Evolutionary conservation across 2,797 vertebrate genomes (phyloP).

Genomic region (Scyliorhinus canicula): DNA sequence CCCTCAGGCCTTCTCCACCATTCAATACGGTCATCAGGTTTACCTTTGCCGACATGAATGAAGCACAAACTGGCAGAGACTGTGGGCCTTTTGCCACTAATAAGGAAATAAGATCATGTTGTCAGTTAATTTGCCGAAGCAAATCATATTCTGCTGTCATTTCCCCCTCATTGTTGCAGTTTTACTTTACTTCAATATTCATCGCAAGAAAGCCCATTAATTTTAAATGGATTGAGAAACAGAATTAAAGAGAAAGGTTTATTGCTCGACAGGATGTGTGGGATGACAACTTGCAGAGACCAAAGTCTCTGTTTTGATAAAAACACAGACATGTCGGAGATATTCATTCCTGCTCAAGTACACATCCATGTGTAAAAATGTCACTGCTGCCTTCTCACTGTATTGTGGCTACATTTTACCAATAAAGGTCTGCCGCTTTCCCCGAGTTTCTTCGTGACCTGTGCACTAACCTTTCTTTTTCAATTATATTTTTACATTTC

Average conservation of each 20-base stretch:
- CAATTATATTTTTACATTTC: no score
- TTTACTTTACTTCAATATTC: background rate
- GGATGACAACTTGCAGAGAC: background rate
- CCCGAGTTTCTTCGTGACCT: background rate
- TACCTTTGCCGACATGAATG: no score
- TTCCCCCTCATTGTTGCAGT: background rate
- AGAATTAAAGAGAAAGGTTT: background rate
- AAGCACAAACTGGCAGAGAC: background rate
- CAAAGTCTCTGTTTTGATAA: background rate
- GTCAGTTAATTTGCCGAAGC: background rate
- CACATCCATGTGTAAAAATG: background rate
- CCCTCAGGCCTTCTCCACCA: no score
- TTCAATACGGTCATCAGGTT: no score
- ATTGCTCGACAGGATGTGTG: background rate
- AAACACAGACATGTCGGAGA: background rate
- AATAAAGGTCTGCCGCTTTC: background rate
- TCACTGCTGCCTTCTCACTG: background rate
- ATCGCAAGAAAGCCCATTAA: background rate
- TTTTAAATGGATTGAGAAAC: background rate
- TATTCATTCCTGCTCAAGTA: background rate
- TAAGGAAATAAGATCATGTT: background rate
- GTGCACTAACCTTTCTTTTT: background rate
- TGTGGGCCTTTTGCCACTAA: background rate
- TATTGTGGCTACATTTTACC: background rate
- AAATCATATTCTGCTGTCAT: background rate